A percentile compares a stretch with the other conserved stretches of the same genome.
Conservation (phyloP, 2,797 vertebrate species). For the Urocyon cinereoargenteus region DNA sequence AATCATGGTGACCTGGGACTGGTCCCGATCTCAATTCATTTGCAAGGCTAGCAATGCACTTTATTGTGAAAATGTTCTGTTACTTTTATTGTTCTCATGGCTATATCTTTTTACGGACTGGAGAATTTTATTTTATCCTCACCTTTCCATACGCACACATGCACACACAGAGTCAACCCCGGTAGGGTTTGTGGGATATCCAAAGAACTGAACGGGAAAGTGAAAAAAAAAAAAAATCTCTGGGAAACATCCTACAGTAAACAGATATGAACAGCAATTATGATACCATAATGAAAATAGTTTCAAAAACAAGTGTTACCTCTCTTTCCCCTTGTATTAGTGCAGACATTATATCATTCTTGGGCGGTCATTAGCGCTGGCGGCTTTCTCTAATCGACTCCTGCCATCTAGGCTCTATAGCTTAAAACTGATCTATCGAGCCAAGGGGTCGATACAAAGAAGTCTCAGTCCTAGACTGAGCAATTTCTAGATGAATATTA, state of each 20-base stretch:
- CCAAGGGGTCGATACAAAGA: not conserved
- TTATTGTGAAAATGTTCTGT: constrained; percentile 51
- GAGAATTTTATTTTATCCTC: constrained; percentile 30
- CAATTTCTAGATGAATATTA: not conserved
- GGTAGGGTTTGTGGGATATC: not conserved
- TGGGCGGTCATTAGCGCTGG: not conserved
- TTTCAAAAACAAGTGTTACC: not conserved
- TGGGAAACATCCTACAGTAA: not conserved
- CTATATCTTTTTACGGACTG: not conserved
- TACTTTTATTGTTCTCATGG: constrained; percentile 4
- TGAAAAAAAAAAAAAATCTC: not conserved
- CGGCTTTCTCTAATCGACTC: constrained; percentile 9
- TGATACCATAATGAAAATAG: not conserved
- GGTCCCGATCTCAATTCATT: constrained; percentile 25
- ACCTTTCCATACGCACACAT: not conserved
- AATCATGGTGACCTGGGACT: constrained; percentile 1
- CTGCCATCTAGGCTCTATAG: not conserved
- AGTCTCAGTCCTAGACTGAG: not conserved
- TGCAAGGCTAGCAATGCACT: not conserved
- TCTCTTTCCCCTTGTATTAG: not conserved
- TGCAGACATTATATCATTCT: not conserved
- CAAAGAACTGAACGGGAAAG: not conserved
- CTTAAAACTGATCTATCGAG: not conserved
- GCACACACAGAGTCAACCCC: not conserved
- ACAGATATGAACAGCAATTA: not conserved